phyloP scores from a whole-genome alignment of 2,888 invertebrate genomes.

The Drosophila monieri region DNA sequence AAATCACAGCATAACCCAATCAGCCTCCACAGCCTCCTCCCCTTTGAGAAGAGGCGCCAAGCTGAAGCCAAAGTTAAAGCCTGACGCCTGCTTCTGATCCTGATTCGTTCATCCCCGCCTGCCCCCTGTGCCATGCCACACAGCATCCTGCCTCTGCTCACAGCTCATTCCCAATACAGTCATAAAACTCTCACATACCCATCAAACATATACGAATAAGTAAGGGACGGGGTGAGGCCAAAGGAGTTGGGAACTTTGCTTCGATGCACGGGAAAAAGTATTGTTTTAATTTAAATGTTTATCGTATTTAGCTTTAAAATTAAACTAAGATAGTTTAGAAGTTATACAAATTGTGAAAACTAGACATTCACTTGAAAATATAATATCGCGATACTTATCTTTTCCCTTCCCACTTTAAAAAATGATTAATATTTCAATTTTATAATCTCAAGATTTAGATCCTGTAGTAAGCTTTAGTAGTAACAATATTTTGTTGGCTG shows the following conservation, averaged over 20 bases:
- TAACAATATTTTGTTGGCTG: constrained; percentile 5
- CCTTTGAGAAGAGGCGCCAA: constrained; percentile 23
- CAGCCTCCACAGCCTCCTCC: constrained; percentile 39
- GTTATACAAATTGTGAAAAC: too few species aligned
- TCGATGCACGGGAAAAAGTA: constrained; percentile 13
- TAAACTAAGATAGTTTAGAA: not conserved
- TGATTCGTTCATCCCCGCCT: constrained; percentile 12
- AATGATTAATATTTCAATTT: not conserved
- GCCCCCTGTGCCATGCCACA: not conserved
- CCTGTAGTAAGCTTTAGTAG: not conserved
- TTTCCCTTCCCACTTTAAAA: too few species aligned
- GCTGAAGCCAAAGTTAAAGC: constrained; percentile 29
- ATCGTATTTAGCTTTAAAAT: not conserved
- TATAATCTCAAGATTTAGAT: not conserved
- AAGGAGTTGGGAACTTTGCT: constrained; percentile 18
- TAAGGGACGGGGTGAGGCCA: constrained; percentile 21
- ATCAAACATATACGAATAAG: constrained; percentile 68
- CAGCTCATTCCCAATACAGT: constrained; percentile 74
- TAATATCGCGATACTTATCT: not conserved
- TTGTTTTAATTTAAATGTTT: not conserved
- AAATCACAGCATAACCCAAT: constrained; percentile 77
- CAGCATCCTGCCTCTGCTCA: constrained; percentile 27
- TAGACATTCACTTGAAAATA: too few species aligned
- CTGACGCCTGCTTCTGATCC: constrained; percentile 17
- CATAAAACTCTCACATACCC: constrained; percentile 76